Conservation (phyloP, 2,113 vertebrate genomes). For the Grus americana region DNA sequence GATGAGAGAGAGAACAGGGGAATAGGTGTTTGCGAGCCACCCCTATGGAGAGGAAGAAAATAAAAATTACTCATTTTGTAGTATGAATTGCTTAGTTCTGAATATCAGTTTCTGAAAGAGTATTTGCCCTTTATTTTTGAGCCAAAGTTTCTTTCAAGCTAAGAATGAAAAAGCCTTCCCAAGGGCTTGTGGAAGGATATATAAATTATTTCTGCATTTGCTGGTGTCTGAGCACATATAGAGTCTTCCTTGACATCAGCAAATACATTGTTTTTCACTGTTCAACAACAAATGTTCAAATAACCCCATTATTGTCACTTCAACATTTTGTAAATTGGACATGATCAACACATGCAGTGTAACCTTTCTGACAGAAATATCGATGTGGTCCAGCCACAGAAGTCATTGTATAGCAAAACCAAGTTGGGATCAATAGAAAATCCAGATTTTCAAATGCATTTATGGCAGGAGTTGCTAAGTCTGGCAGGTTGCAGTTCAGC, state of each 20-base stretch:
- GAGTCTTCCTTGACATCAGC: neutral
- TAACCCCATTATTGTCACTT: neutral
- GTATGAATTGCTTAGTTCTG: neutral
- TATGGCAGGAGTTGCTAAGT: neutral
- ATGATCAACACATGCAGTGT: neutral
- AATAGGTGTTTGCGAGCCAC: neutral
- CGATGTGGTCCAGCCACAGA: neutral
- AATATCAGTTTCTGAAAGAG: neutral
- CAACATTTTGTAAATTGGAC: neutral
- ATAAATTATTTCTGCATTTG: neutral
- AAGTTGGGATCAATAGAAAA: conserved; percentile 39
- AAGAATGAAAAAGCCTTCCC: neutral
- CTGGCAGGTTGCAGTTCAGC: conserved; percentile 51
- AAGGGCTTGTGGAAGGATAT: neutral
- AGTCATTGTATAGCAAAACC: neutral
- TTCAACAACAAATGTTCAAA: neutral
- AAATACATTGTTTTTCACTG: neutral
- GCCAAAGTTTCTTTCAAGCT: neutral
- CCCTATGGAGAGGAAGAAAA: neutral
- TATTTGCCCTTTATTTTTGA: neutral
- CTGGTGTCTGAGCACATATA: neutral
- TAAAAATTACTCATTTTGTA: neutral
- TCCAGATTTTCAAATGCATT: neutral
- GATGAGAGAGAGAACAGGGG: neutral
- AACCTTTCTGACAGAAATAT: conserved; percentile 25